Conservation (phyloP, 1,140 invertebrate genomes). For the Eufriesea mexicana region DNA sequence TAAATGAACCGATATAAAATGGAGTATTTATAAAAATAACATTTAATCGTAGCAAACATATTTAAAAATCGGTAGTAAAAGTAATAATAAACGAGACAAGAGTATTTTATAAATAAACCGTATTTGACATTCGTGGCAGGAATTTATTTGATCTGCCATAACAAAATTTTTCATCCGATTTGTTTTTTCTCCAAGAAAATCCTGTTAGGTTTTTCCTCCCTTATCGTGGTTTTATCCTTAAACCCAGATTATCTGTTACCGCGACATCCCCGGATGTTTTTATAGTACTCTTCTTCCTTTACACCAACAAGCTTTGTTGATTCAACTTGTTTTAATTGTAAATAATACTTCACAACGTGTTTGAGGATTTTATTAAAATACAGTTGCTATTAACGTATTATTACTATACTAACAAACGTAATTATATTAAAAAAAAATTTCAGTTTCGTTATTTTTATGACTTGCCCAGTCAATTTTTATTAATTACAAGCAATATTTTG, state of each 20-base stretch:
- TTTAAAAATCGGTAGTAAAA: neutral
- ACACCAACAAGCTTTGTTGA: neutral
- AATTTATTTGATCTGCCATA: neutral
- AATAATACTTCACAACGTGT: neutral
- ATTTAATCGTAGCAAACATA: no score
- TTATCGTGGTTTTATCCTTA: slow-evolving; percentile 22
- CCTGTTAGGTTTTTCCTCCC: neutral
- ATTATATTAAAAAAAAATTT: no score
- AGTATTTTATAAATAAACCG: no score
- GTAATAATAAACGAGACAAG: no score
- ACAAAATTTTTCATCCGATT: neutral
- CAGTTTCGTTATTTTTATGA: no score
- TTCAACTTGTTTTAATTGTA: neutral
- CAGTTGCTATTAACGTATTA: no score
- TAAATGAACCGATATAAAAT: no score
- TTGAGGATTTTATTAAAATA: neutral
- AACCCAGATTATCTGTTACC: slow-evolving; percentile 16
- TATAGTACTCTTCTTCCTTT: neutral
- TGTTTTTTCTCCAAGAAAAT: slow-evolving; percentile 19
- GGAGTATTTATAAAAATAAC: no score
- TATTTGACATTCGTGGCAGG: neutral
- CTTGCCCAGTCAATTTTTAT: no score
- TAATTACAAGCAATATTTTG: no score
- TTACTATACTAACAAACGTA: no score
- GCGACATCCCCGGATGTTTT: neutral